Evolutionary conservation across 2,113 vertebrate genomes (phyloP).

Genomic region (Bufo gargarizans): DNA sequence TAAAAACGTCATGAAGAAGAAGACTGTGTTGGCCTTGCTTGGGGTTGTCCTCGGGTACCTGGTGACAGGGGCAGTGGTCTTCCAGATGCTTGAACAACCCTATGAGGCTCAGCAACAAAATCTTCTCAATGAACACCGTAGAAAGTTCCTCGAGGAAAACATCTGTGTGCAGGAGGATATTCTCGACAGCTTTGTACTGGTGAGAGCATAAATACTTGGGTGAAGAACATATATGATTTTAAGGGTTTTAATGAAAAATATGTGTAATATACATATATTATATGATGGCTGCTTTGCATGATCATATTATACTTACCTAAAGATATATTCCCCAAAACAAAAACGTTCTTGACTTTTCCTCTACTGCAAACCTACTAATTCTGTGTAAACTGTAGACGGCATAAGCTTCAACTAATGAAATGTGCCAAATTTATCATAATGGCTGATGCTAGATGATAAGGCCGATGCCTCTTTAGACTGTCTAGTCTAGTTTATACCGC

Average conservation of each 20-base stretch:
- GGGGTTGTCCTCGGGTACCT: constrained; percentile 83
- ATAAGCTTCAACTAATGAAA: too few relatives aligned
- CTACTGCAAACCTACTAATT: too few relatives aligned
- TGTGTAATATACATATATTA: not conserved
- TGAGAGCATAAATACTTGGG: constrained; percentile 61
- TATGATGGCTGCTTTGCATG: not conserved
- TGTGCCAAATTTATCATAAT: too few relatives aligned
- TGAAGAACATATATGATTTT: not conserved
- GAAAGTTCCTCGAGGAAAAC: constrained; percentile 74
- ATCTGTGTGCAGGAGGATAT: constrained; percentile 72
- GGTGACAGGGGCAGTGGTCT: constrained; percentile 84
- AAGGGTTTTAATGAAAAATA: not conserved
- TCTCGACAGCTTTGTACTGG: constrained; percentile 78
- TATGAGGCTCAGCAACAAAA: constrained; percentile 71
- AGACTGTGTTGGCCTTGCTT: constrained; percentile 82
- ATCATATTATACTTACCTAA: too few relatives aligned
- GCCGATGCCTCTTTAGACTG: too few relatives aligned
- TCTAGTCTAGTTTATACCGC: too few relatives aligned
- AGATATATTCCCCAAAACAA: too few relatives aligned
- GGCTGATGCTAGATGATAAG: too few relatives aligned
- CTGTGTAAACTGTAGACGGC: too few relatives aligned
- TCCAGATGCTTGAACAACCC: constrained; percentile 80
- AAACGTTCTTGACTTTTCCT: too few relatives aligned
- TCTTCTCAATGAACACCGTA: constrained; percentile 65
- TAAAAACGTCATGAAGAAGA: constrained; percentile 76